Percentiles rank a stretch among this genome's conserved stretches.
Evolutionary conservation across 2,888 invertebrate species (phyloP).

Genomic region (Cremastinae sp.): DNA sequence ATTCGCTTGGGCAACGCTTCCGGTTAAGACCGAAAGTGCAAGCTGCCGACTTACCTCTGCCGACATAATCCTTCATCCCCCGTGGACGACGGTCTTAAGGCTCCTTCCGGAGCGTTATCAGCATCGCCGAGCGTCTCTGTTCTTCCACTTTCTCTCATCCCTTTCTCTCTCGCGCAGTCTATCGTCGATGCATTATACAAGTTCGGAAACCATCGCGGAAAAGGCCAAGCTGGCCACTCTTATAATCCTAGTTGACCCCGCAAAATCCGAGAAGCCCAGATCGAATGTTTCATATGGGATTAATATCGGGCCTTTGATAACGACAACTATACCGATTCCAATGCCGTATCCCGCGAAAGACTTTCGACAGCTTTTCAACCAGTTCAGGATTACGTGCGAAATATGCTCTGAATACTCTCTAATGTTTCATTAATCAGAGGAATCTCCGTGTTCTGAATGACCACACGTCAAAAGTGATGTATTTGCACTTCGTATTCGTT

Average conservation of each 20-base stretch:
- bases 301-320: conserved; percentile 63
- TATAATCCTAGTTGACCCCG: conserved; percentile 64
- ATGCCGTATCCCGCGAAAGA: too few species aligned
- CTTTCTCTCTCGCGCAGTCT: conserved; percentile 5
- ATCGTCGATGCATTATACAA: not conserved
- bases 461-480: too few species aligned
- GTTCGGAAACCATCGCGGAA: conserved; percentile 29
- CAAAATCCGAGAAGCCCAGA: conserved; percentile 66
- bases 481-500: too few species aligned
- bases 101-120: conserved; percentile 63
- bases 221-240: conserved; percentile 48
- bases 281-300: conserved; percentile 71
- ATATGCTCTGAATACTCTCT: too few species aligned
- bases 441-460: too few species aligned
- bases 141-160: conserved; percentile 11
- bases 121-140: conserved; percentile 53
- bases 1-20: conserved; percentile 45
- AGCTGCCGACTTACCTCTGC: conserved; percentile 64
- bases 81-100: conserved; percentile 41
- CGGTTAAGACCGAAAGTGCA: conserved; percentile 33
- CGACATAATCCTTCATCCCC: conserved; percentile 61
- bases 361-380: too few species aligned
- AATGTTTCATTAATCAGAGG: too few species aligned
- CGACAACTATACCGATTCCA: not conserved
- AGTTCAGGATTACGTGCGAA: too few species aligned